Evolutionary conservation across 2,888 invertebrate genomes (phyloP).

Genomic region (Drosophila nr. medialis): DNA sequence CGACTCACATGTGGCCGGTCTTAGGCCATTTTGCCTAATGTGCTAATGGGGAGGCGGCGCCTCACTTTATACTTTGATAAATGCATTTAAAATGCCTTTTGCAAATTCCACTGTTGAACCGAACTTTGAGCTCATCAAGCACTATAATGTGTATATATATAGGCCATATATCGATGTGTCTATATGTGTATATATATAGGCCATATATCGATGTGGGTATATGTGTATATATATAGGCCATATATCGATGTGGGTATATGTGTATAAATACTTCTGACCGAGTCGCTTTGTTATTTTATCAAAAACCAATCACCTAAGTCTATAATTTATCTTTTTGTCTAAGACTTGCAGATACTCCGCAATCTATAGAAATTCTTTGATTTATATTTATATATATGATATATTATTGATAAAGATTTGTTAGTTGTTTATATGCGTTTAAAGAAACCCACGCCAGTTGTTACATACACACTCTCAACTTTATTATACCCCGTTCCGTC

Average conservation of each 20-base stretch:
- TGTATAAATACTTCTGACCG: slow-evolving; percentile 40
- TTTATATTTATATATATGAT: not conserved
- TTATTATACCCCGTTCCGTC: not conserved
- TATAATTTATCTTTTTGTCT: not conserved
- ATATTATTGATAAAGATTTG: not conserved
- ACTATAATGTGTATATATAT: slow-evolving; percentile 30
- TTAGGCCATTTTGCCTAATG: slow-evolving; percentile 52
- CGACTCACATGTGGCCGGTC: slow-evolving; percentile 17
- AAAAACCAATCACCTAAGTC: slow-evolving; percentile 21
- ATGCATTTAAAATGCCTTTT: slow-evolving; percentile 27
- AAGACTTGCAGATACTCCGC: not conserved
- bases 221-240: slow-evolving; percentile 23
- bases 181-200: slow-evolving; percentile 26
- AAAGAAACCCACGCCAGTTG: not conserved
- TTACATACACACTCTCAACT: not conserved
- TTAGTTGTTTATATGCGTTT: not conserved
- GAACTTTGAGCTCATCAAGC: slow-evolving; percentile 59
- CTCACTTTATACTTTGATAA: slow-evolving; percentile 39
- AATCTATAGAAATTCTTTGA: not conserved
- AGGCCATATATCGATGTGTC: slow-evolving; percentile 8
- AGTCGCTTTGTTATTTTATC: slow-evolving; percentile 49
- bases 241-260: not conserved
- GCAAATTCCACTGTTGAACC: slow-evolving; percentile 13
- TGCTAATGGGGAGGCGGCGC: slow-evolving; percentile 41
- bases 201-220: slow-evolving; percentile 3